These are phyloP conservation scores for Bolinopsis microptera DNA, from an alignment of 37 sponge, comb jelly and placozoan species.

Conservation along the genomic window DNA sequence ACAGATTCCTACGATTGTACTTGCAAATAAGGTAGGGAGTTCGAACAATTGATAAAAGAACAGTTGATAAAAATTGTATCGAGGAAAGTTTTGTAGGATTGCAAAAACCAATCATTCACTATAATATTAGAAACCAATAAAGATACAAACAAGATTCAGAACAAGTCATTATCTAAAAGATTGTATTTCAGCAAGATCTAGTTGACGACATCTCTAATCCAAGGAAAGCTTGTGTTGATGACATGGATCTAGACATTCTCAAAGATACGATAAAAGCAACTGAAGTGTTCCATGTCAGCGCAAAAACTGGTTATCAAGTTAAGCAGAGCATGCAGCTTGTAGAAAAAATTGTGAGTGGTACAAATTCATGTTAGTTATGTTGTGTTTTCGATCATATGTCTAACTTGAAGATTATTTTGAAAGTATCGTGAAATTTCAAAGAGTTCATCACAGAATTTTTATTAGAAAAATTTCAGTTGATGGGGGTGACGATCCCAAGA, in stretches of 20 bases:
- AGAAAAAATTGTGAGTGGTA: background rate
- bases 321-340: conserved; percentile 16
- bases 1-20: background rate
- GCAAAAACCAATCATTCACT: too few relatives aligned
- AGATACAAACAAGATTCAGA: too few relatives aligned
- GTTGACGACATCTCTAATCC: background rate
- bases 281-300: conserved; percentile 4
- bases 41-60: too few relatives aligned
- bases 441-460: too few relatives aligned
- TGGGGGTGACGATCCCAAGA: background rate
- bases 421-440: too few relatives aligned
- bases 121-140: too few relatives aligned
- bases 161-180: too few relatives aligned
- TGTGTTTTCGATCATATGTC: too few relatives aligned
- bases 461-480: background rate
- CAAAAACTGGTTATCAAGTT: conserved; percentile 29
- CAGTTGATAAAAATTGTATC: too few relatives aligned
- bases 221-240: conserved; percentile 3
- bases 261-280: conserved; percentile 3
- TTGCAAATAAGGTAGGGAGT: conserved; percentile 33
- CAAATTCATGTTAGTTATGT: too few relatives aligned
- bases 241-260: conserved; percentile 9
- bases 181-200: background rate
- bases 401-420: too few relatives aligned
- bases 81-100: too few relatives aligned